Evolutionary conservation across 2,113 vertebrate species (phyloP).

Genomic region (Blennius ocellaris): DNA sequence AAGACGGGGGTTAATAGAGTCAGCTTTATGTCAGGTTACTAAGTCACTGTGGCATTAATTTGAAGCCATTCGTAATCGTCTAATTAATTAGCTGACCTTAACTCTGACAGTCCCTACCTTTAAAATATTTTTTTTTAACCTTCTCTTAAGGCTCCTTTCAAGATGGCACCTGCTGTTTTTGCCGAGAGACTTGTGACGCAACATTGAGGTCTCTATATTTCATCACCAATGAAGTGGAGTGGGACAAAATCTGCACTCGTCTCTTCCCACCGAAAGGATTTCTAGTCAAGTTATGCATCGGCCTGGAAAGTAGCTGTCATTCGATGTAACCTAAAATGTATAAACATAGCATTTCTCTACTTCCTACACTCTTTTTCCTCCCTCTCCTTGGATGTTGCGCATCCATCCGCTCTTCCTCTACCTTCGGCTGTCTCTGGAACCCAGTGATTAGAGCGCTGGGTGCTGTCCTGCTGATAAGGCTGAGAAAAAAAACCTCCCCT

Average conservation of each 20-base stretch:
- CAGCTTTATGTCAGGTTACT: neutral
- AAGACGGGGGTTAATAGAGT: neutral
- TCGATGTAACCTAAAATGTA: slow-evolving; percentile 64
- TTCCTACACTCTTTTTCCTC: neutral
- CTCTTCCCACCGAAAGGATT: slow-evolving; percentile 51
- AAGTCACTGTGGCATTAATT: neutral
- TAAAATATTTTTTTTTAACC: neutral
- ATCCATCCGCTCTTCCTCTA: slow-evolving; percentile 62
- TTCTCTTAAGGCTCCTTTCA: slow-evolving; percentile 23
- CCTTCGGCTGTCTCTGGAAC: slow-evolving; percentile 76
- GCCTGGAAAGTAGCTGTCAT: slow-evolving; percentile 69
- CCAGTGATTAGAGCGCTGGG: slow-evolving; percentile 86
- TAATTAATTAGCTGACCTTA: neutral
- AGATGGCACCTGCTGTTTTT: slow-evolving; percentile 35
- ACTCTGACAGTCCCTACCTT: neutral
- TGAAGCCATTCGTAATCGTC: neutral
- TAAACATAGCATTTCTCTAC: slow-evolving; percentile 43
- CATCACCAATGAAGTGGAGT: slow-evolving; percentile 31
- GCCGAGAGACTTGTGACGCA: slow-evolving; percentile 40
- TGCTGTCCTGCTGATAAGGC: slow-evolving; percentile 87
- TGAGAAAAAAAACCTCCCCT: slow-evolving; percentile 80
- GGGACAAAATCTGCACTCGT: slow-evolving; percentile 48
- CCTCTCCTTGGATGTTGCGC: slow-evolving; percentile 54
- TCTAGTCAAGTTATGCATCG: slow-evolving; percentile 52
- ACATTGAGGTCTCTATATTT: slow-evolving; percentile 36